Evolutionary conservation across 2,888 invertebrate species (phyloP).

Genomic region (Perizoma affinitatum): DNA sequence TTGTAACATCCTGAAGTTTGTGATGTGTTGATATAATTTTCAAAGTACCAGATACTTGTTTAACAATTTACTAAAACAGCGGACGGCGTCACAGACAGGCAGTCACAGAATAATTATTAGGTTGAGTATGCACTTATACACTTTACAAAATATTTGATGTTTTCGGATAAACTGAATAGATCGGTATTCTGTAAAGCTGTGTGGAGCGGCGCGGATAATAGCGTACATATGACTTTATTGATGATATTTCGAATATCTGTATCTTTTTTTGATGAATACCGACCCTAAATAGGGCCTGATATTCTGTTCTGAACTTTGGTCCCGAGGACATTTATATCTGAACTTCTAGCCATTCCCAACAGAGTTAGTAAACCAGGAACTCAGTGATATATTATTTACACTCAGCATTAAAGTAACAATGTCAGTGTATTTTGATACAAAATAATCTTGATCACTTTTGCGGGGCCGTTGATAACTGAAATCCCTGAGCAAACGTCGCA

Average conservation of each 20-base stretch:
- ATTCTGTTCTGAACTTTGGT: constrained; percentile 6
- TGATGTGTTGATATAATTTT: not conserved
- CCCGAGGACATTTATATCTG: constrained; percentile 9
- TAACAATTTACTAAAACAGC: too few species aligned
- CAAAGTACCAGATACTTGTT: too few species aligned
- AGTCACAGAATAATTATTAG: too few species aligned
- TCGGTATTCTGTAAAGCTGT: too few species aligned
- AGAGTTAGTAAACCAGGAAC: constrained; percentile 12
- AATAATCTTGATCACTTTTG: constrained; percentile 30
- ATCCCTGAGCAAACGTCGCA: constrained; percentile 19
- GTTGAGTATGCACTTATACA: too few species aligned
- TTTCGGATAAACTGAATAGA: too few species aligned
- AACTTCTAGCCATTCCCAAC: not conserved
- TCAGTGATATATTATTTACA: constrained; percentile 17
- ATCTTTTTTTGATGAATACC: not conserved
- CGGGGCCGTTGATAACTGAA: constrained; percentile 23
- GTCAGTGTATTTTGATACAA: constrained; percentile 25
- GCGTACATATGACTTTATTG: too few species aligned
- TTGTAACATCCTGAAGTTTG: not conserved
- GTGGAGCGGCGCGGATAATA: too few species aligned
- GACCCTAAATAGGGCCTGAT: constrained; percentile 3
- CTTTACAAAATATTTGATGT: too few species aligned
- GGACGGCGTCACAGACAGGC: too few species aligned
- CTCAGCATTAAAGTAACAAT: constrained; percentile 15
- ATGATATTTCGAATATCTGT: not conserved